phyloP scores from a whole-genome alignment of 1,140 invertebrate species.

The Ericerus pela region DNA sequence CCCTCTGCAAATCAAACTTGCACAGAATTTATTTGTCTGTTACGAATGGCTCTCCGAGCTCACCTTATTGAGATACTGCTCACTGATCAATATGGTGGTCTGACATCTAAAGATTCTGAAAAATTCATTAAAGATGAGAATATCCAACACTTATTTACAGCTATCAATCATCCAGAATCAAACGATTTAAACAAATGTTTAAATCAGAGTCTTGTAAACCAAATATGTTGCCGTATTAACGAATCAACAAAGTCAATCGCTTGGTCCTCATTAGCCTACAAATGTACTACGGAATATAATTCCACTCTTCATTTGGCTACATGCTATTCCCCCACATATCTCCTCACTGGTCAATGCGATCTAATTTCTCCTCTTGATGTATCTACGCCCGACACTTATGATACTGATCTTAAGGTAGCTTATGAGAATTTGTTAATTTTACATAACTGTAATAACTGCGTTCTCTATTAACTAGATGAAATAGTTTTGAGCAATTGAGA shows the following conservation, averaged over 20 bases:
- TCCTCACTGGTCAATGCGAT: too few species aligned
- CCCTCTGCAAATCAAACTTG: constrained; percentile 15
- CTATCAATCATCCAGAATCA: constrained; percentile 6
- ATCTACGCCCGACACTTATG: too few species aligned
- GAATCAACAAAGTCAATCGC: constrained; percentile 16
- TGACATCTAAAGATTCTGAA: constrained; percentile 22
- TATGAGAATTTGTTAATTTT: too few species aligned
- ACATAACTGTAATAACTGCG: too few species aligned
- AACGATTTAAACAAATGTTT: constrained; percentile 10
- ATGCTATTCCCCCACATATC: constrained; percentile 11
- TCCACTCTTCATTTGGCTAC: constrained; percentile 16
- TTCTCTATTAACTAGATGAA: too few species aligned
- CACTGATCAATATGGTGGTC: constrained; percentile 22
- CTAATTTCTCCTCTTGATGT: too few species aligned
- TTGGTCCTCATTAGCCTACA: constrained; percentile 18
- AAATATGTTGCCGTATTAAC: constrained; percentile 18
- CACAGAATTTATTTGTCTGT: constrained; percentile 13
- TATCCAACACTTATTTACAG: constrained; percentile 16
- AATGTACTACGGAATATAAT: constrained; percentile 19
- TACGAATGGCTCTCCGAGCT: too few species aligned
- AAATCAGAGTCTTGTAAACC: constrained; percentile 14
- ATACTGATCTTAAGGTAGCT: too few species aligned
- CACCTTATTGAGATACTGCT: constrained; percentile 20
- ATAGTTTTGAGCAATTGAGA: too few species aligned
- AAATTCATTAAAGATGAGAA: constrained; percentile 4